Conservation (phyloP, 2,113 vertebrate species). For the Anolis carolinensis region DNA sequence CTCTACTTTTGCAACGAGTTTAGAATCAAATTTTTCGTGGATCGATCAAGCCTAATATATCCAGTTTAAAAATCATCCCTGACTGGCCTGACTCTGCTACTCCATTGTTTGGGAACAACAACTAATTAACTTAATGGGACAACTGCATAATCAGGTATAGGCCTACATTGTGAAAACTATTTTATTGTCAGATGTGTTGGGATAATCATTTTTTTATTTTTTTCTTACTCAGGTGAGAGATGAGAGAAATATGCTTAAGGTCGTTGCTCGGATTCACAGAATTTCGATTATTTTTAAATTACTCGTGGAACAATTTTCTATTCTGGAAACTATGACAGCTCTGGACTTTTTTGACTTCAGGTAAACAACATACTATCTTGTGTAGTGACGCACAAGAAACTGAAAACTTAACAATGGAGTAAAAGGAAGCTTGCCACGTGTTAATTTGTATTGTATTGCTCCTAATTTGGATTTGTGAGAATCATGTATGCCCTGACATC, state of each 20-base stretch:
- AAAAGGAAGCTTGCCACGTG: background rate
- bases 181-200: background rate
- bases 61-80: too few relatives aligned
- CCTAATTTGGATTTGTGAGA: background rate
- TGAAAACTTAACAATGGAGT: background rate
- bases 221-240: slow-evolving; percentile 85
- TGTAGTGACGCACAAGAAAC: background rate
- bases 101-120: background rate
- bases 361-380: slow-evolving; percentile 59
- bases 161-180: background rate
- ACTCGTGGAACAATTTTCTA: slow-evolving; percentile 90
- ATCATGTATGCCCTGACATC: background rate
- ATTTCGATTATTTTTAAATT: slow-evolving; percentile 89
- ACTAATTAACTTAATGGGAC: background rate
- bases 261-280: slow-evolving; percentile 89
- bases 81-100: too few relatives aligned
- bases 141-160: background rate
- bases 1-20: too few relatives aligned
- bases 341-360: slow-evolving; percentile 97
- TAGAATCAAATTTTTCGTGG: too few relatives aligned
- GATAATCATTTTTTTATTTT: background rate
- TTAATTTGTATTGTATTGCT: background rate
- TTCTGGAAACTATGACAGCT: slow-evolving; percentile 96
- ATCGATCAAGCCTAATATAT: too few relatives aligned
- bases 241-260: slow-evolving; percentile 95